Evolutionary conservation across 2,797 vertebrate genomes (phyloP).

Genomic region (Pseudochromis fuscus): DNA sequence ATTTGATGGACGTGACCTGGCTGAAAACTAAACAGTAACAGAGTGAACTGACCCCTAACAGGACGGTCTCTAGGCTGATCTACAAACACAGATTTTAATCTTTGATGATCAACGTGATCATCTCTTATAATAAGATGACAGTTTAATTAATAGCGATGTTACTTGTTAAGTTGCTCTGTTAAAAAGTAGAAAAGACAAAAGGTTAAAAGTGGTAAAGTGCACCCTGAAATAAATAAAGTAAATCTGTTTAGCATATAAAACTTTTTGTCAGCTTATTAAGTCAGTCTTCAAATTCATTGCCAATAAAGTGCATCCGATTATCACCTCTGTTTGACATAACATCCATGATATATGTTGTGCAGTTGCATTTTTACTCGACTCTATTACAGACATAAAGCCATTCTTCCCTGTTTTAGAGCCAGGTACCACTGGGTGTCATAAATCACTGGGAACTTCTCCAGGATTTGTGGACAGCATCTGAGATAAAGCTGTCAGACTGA

Average conservation of each 20-base stretch:
- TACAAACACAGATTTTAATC: too few relatives aligned
- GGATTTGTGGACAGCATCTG: slow-evolving; percentile 34
- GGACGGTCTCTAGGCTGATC: too few relatives aligned
- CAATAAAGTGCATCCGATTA: slow-evolving; percentile 15
- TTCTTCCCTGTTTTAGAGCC: slow-evolving; percentile 23
- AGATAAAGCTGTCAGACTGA: slow-evolving; percentile 53
- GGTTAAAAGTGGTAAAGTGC: too few relatives aligned
- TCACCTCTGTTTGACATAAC: slow-evolving; percentile 35
- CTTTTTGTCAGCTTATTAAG: slow-evolving; percentile 3
- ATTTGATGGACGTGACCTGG: too few relatives aligned
- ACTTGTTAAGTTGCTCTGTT: not conserved
- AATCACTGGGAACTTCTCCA: slow-evolving; percentile 34
- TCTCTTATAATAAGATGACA: not conserved
- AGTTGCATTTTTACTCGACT: slow-evolving; percentile 19
- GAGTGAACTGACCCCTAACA: too few relatives aligned
- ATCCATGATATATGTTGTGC: slow-evolving; percentile 5
- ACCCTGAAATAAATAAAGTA: not conserved
- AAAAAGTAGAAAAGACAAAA: slow-evolving; percentile 17
- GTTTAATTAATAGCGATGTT: slow-evolving; percentile 12
- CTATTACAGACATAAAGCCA: slow-evolving; percentile 22
- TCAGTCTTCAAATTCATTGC: slow-evolving; percentile 16
- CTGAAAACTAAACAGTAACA: too few relatives aligned
- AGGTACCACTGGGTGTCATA: slow-evolving; percentile 42
- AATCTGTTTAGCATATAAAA: slow-evolving; percentile 14
- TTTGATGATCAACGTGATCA: too few relatives aligned